Evolutionary conservation across 2,113 vertebrate species (phyloP).

Genomic region (Tor tambroides): DNA sequence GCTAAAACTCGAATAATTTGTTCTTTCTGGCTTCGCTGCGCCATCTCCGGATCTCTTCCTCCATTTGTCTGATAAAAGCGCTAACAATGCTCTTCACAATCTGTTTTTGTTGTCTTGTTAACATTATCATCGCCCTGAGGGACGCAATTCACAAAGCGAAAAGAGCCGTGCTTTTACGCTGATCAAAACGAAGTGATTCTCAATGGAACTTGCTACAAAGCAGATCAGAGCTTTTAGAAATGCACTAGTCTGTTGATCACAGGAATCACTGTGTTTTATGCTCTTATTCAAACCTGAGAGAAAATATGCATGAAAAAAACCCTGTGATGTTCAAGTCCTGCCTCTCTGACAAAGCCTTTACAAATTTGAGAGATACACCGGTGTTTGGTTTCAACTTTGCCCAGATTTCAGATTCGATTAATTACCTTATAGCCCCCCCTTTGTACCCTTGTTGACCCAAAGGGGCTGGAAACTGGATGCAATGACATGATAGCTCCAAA

Average conservation of each 20-base stretch:
- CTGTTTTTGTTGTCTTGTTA: conserved; percentile 49
- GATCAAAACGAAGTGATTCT: conserved; percentile 26
- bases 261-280: neutral
- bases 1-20: neutral
- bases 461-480: too few relatives aligned
- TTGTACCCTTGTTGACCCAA: too few relatives aligned
- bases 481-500: too few relatives aligned
- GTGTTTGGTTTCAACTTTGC: conserved; percentile 81
- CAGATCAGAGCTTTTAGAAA: conserved; percentile 4
- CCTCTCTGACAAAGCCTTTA: conserved; percentile 74
- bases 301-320: neutral
- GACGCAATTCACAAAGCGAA: conserved; percentile 19
- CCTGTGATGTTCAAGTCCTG: conserved; percentile 57
- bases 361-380: conserved; percentile 72
- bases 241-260: conserved; percentile 6
- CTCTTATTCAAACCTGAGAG: conserved; percentile 4
- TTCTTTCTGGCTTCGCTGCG: conserved; percentile 21
- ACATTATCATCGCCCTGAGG: conserved; percentile 14
- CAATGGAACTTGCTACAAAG: neutral
- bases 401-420: conserved; percentile 75
- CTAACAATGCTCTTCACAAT: neutral
- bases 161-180: conserved; percentile 21
- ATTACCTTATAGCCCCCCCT: neutral
- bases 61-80: conserved; percentile 27
- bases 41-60: neutral